Percentiles rank a stretch among this genome's conserved stretches.
Evolutionary conservation across 2,113 vertebrate species (phyloP).

Genomic region (Pterocles orientalis): DNA sequence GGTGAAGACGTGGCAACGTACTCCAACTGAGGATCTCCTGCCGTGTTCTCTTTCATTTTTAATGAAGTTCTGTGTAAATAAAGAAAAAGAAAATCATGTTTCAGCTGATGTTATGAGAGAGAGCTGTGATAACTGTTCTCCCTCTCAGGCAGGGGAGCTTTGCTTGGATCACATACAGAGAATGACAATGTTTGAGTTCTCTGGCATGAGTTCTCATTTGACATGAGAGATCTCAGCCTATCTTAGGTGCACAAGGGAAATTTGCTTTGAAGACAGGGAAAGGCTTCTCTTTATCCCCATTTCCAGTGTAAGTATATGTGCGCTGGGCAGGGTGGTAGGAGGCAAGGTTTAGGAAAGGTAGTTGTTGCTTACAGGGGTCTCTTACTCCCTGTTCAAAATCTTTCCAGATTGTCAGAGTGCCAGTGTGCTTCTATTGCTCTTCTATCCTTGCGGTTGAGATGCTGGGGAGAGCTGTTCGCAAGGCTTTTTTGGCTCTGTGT

Average conservation of each 20-base stretch:
- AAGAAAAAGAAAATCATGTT: neutral
- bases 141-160: neutral
- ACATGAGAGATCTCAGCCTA: neutral
- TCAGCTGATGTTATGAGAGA: neutral
- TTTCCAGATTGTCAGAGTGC: neutral
- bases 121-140: neutral
- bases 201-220: neutral
- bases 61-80: neutral
- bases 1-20: neutral
- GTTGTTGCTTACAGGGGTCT: neutral
- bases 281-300: neutral
- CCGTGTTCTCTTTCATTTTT: neutral
- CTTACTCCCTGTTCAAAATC: neutral
- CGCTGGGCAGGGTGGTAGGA: neutral
- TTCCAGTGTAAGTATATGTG: neutral
- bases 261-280: neutral
- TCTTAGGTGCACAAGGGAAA: neutral
- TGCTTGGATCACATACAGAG: neutral
- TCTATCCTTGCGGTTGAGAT: fast-evolving
- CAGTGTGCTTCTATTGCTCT: neutral
- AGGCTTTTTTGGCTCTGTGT: neutral
- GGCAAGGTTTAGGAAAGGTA: neutral
- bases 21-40: neutral
- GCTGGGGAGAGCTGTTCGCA: neutral
- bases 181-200: neutral